Percentiles rank a stretch among this genome's conserved stretches.
Evolutionary conservation across 2,113 vertebrate genomes (phyloP).

Genomic region (Archilochus colubris): DNA sequence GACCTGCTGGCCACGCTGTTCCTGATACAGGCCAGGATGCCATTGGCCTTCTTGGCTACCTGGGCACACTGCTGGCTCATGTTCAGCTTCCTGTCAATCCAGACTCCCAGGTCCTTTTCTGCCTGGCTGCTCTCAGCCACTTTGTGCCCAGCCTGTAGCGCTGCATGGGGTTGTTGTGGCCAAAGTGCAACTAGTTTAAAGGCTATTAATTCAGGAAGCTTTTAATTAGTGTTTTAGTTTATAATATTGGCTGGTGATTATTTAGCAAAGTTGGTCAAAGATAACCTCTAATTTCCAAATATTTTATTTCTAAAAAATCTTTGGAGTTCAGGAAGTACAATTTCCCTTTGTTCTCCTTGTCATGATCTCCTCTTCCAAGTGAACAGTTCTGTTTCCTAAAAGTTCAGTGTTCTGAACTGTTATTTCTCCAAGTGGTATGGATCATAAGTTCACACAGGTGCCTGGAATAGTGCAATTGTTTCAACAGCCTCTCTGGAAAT

Average conservation of each 20-base stretch:
- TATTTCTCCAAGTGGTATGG: neutral
- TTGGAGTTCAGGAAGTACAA: neutral
- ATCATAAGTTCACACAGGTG: neutral
- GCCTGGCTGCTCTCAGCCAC: no score
- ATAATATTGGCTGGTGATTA: neutral
- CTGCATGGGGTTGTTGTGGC: no score
- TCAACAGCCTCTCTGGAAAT: neutral
- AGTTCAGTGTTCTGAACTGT: neutral
- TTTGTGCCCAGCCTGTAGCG: no score
- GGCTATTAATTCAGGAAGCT: neutral
- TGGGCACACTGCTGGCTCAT: no score
- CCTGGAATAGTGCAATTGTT: neutral
- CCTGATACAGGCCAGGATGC: no score
- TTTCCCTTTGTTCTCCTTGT: neutral
- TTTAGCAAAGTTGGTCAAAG: neutral
- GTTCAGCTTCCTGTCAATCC: no score
- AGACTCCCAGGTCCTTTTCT: no score
- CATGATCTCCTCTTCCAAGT: neutral
- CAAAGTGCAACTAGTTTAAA: neutral
- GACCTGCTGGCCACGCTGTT: no score
- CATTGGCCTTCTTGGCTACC: no score
- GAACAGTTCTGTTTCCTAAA: neutral
- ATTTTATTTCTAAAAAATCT: neutral
- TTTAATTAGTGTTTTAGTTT: neutral
- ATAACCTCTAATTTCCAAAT: neutral